Evolutionary conservation across 1,140 invertebrate species (phyloP).

Genomic region (Hypothenemus hampei): DNA sequence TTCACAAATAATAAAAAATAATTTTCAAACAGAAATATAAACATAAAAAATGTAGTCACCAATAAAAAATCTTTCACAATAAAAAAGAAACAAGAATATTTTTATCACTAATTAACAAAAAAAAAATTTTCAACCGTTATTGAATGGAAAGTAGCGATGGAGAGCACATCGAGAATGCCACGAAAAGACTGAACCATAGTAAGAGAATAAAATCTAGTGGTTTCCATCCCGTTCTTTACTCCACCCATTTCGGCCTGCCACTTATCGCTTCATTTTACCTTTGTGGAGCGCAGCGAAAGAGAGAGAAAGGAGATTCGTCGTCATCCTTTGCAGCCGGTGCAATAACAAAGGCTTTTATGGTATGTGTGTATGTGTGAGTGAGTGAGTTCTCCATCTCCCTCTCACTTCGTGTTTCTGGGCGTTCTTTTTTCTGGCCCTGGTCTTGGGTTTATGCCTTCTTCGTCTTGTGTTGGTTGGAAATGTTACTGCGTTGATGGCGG

Average conservation of each 20-base stretch:
- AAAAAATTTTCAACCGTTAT: no score
- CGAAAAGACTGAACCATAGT: slow-evolving; percentile 32
- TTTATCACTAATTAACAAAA: no score
- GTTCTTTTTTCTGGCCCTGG: slow-evolving; percentile 11
- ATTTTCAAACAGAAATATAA: no score
- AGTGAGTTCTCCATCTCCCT: slow-evolving; percentile 11
- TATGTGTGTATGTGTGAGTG: slow-evolving; percentile 20
- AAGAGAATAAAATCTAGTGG: slow-evolving; percentile 31
- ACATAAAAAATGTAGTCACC: no score
- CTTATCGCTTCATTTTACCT: slow-evolving; percentile 37
- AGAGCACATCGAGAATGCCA: slow-evolving; percentile 11
- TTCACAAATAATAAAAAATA: no score
- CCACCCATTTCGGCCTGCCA: slow-evolving; percentile 40
- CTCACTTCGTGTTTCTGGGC: slow-evolving; percentile 10
- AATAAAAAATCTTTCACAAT: no score
- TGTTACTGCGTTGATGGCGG: slow-evolving; percentile 23
- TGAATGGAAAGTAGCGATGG: background rate
- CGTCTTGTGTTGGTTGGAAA: no score
- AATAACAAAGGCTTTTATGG: slow-evolving; percentile 22
- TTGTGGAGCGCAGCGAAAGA: slow-evolving; percentile 31
- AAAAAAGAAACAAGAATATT: no score
- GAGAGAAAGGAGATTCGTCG: slow-evolving; percentile 34
- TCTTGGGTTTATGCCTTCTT: slow-evolving; percentile 11
- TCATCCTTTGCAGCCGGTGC: slow-evolving; percentile 20
- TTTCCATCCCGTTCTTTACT: slow-evolving; percentile 33